phyloP scores from a whole-genome alignment of 2,113 vertebrate genomes.

The Callospermophilus lateralis region DNA sequence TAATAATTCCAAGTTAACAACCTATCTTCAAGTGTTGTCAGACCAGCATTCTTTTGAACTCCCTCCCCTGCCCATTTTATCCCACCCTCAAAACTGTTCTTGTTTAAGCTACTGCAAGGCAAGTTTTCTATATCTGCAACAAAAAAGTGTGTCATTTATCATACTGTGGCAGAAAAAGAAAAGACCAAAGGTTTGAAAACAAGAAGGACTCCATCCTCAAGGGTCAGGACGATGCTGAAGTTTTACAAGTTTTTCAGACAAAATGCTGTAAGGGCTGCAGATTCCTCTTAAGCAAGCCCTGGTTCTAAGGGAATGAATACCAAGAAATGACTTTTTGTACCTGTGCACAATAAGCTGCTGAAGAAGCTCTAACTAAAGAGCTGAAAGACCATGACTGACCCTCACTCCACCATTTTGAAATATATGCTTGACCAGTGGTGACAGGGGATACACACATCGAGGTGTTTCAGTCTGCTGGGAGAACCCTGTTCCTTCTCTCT shows the following conservation, averaged over 20 bases:
- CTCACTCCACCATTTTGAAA: neutral
- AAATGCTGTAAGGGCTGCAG: neutral
- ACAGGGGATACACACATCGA: neutral
- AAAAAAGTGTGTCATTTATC: slow-evolving; percentile 19
- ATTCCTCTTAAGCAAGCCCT: neutral
- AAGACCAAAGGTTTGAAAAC: neutral
- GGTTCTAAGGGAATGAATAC: neutral
- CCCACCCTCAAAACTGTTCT: neutral
- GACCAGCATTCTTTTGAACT: neutral
- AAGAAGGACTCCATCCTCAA: neutral
- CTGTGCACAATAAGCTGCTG: neutral
- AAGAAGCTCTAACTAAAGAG: neutral
- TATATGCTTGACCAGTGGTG: neutral
- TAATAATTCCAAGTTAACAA: slow-evolving; percentile 35
- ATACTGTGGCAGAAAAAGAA: neutral
- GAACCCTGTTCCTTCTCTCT: neutral
- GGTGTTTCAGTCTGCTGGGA: neutral
- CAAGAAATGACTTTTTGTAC: neutral
- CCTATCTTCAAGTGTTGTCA: neutral
- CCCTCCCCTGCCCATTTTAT: neutral
- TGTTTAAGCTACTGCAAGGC: neutral
- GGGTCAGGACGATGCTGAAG: neutral
- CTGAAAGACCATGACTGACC: neutral
- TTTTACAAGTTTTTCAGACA: slow-evolving; percentile 14
- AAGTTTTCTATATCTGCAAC: neutral